Evolutionary conservation across 2,888 invertebrate genomes (phyloP).

Genomic region (Thecocarcelia acutangulata): DNA sequence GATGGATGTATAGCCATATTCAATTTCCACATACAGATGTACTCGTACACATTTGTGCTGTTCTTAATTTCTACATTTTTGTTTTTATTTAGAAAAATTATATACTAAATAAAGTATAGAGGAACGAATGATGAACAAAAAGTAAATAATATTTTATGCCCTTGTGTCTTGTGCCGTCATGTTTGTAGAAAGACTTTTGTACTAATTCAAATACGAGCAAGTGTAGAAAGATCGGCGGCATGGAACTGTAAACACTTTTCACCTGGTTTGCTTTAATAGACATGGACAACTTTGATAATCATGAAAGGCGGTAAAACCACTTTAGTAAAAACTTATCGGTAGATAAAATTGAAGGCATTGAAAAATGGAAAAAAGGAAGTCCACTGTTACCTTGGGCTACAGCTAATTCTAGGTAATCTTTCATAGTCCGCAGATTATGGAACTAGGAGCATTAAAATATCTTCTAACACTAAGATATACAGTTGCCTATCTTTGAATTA

Average conservation of each 20-base stretch:
- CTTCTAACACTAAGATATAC: too few relatives aligned
- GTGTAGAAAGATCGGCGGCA: constrained; percentile 13
- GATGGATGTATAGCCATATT: not conserved
- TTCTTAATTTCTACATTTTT: not conserved
- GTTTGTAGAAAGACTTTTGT: constrained; percentile 15
- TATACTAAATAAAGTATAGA: constrained; percentile 10
- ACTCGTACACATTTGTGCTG: constrained; percentile 11
- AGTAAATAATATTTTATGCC: constrained; percentile 77
- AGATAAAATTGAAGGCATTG: too few relatives aligned
- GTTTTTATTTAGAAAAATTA: constrained; percentile 38
- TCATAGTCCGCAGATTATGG: too few relatives aligned
- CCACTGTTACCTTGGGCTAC: too few relatives aligned
- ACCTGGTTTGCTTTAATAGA: not conserved
- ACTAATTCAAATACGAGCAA: constrained; percentile 30
- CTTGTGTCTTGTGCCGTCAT: constrained; percentile 73
- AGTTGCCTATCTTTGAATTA: too few relatives aligned
- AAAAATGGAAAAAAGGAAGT: too few relatives aligned
- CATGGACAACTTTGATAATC: too few relatives aligned
- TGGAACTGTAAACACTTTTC: not conserved
- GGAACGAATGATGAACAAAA: constrained; percentile 66
- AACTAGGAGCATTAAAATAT: too few relatives aligned
- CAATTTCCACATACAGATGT: too few relatives aligned
- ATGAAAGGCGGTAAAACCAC: too few relatives aligned
- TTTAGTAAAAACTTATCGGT: too few relatives aligned
- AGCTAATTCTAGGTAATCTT: too few relatives aligned